phyloP scores from a whole-genome alignment of 2,888 invertebrate genomes.

The Mythimna ferrago region DNA sequence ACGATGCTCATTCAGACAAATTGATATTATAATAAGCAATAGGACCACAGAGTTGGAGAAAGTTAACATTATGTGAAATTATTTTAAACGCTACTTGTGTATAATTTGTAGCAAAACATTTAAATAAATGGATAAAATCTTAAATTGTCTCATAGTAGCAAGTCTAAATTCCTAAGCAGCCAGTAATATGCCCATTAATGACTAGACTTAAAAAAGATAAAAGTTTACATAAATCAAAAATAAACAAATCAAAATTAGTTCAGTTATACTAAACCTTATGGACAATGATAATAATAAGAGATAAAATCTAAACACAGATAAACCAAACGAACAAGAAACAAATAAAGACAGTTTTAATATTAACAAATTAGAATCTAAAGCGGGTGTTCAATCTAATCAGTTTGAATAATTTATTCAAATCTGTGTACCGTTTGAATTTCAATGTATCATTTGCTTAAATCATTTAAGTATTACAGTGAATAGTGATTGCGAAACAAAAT shows the following conservation, averaged over 20 bases:
- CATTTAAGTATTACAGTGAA: slow-evolving; percentile 19
- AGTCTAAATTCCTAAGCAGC: too few species aligned
- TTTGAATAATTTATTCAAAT: slow-evolving; percentile 54
- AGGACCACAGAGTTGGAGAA: too few species aligned
- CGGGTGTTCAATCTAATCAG: slow-evolving; percentile 40
- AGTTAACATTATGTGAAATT: too few species aligned
- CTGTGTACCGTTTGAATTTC: slow-evolving; percentile 44
- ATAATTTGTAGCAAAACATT: too few species aligned
- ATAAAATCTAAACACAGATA: slow-evolving; percentile 34
- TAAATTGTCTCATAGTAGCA: too few species aligned
- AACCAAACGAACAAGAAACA: slow-evolving; percentile 27
- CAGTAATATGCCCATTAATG: too few species aligned
- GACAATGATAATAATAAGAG: slow-evolving; percentile 15
- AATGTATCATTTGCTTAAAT: slow-evolving; percentile 40
- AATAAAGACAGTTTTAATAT: slow-evolving; percentile 36
- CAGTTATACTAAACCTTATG: background rate
- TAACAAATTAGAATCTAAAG: slow-evolving; percentile 55
- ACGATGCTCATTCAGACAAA: too few species aligned
- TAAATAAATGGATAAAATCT: too few species aligned
- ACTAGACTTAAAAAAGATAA: too few species aligned
- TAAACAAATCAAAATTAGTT: slow-evolving; percentile 27
- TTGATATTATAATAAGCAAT: too few species aligned
- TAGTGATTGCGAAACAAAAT: slow-evolving; percentile 28
- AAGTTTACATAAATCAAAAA: slow-evolving; percentile 2
- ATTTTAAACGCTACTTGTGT: too few species aligned